Base-by-base conservation (phyloP, 2,888 invertebrate genomes). In the Philereme vetulata region DNA sequence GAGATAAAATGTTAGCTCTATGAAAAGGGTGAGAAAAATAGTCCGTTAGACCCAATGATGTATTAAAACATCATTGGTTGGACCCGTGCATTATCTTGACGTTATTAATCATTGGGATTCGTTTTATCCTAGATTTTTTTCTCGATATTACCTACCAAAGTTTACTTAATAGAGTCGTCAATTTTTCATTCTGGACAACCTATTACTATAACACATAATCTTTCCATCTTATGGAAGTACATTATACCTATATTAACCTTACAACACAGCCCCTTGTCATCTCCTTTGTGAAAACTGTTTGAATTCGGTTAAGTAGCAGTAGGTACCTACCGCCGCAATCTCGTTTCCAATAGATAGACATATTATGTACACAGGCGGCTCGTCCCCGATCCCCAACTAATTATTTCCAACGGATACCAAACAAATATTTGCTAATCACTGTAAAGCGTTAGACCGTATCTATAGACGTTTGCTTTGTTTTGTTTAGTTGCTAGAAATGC, bases 341-440 rank as follows among this genome's bases (percentile, higher is more conserved):
- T 62, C 60, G 60, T 54, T 55, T 60, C 64, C 64, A 65, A 64
- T 68, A 60, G 64, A 71, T 69, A 70, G 71, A 69, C 67, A 67
- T 60, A 60, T 63, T 69, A 66, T 66, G 71, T 74, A 76, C 70
- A 75, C 67, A 72, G 57, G 60, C 64, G 59, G 63, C 60, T 60
- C 64, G 61, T 59, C 69, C 63, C 66, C 64, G 67, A 75, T 67
- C 75, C 73, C 67, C 50, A 74, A 75, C 76, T 84, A 82, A 84
- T 81, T 83, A 82, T 76, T 75, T 77, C 75, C 68, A 68, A 71
- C 72, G 68, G 71, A 75, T 68, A 74, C 72, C 76, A 77, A 75
- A 74, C 76, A 84, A 84, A 84, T 77, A 64, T 84, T 85, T 82
- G 77, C 76, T 72, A 72, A 79, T 80, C 73, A 66, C 70, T 74